Conservation (phyloP, 2,888 invertebrate species). For the Zelleria hepariella region DNA sequence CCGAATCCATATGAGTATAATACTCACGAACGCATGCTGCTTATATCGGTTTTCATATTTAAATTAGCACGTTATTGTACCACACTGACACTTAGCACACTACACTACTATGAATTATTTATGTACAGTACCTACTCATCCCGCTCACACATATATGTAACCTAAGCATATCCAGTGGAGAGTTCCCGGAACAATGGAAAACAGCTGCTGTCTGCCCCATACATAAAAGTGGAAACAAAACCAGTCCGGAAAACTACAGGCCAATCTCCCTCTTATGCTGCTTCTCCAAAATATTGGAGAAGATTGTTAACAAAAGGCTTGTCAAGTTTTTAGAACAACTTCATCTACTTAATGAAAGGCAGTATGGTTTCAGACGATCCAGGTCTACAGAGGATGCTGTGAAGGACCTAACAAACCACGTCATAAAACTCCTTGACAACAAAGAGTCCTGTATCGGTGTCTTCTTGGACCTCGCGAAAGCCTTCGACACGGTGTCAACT, state of each 20-base stretch:
- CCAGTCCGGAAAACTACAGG: too few relatives aligned
- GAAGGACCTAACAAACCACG: not conserved
- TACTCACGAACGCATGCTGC: too few relatives aligned
- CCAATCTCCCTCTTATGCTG: too few relatives aligned
- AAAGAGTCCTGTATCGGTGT: not conserved
- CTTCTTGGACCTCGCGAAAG: slow-evolving; percentile 8
- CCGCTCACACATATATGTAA: not conserved
- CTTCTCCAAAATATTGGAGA: too few relatives aligned
- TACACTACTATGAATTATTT: too few relatives aligned
- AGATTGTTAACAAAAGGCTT: not conserved
- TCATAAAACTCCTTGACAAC: not conserved
- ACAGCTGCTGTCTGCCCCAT: not conserved
- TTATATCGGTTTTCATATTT: too few relatives aligned
- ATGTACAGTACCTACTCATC: not conserved
- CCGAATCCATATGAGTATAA: too few relatives aligned
- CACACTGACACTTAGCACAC: too few relatives aligned
- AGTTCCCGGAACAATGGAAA: slow-evolving; percentile 5
- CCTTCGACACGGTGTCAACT: slow-evolving; percentile 8
- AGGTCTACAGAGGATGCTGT: too few relatives aligned
- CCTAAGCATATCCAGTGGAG: not conserved
- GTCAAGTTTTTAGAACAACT: not conserved
- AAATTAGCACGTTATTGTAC: too few relatives aligned
- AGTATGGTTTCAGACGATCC: slow-evolving; percentile 4
- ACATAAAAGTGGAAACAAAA: slow-evolving; percentile 1
- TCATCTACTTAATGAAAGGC: not conserved